Base-by-base conservation (phyloP, 53 echinoderm and acorn worm genomes). In the Echinarachnius parma region DNA sequence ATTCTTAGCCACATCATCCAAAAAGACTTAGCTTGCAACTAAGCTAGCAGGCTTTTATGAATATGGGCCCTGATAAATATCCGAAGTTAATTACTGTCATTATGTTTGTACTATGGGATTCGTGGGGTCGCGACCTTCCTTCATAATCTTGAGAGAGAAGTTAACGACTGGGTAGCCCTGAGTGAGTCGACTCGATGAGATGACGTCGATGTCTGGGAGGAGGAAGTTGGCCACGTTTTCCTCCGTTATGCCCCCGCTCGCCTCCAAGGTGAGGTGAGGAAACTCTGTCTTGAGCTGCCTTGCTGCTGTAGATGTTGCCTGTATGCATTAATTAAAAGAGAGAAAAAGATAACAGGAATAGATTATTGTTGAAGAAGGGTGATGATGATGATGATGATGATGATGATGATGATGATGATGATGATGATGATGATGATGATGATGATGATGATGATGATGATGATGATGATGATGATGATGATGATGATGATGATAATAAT, bases 101-200 rank as follows among this genome's bases (percentile, higher is more conserved):
- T 68, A 68, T 14, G 22, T 68, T 52, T 28, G 56, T 2, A 94
- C 84, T 0, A 80, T 62, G 15, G 96, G 96, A 61, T 95, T 95
- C 33, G 80, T 71, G 20, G 96, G 96, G 63, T 95, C 90, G n/a
- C 78, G 84, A 5, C 91, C 96, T 4, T 79, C 76, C 53, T 91
- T 95, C 19, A 66, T 57, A 11, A 95, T 95, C 69, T 95, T 95
- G 19, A 95, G 78, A 15, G 96, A 95, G 77, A 87, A 95, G 80
- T 95, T 88, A 18, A 91, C 76, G 1, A 87, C 90, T 2, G 81
- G 60, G 70, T 95, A 95, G 0, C 96, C 92, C 83, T 95, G 96
- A 5, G 90, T 90, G 23, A 90, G 77, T 34, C 79, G 79, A 45
- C 96, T 91, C 3, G 81, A 60, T 2, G 96, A 95, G 32, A 95